Evolutionary conservation across 2,113 vertebrate genomes (phyloP).

Genomic region (Xyrauchen texanus): DNA sequence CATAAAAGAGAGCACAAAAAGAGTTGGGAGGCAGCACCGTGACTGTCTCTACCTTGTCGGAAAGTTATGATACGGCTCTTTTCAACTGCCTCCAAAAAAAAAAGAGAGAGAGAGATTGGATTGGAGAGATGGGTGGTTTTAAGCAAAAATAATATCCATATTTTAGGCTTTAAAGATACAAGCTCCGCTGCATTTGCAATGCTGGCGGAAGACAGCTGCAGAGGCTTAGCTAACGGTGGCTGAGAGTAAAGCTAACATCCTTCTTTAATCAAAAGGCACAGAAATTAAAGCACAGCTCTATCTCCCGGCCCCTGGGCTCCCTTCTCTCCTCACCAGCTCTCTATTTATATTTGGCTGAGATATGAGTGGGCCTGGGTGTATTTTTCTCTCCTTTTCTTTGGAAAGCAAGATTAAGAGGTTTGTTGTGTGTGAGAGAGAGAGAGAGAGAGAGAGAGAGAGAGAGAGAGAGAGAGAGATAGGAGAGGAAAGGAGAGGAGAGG

Average conservation of each 20-base stretch:
- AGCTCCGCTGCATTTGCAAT: constrained; percentile 33
- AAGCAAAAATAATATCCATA: constrained; percentile 31
- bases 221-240: constrained; percentile 34
- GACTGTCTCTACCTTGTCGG: constrained; percentile 40
- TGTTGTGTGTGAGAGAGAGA: not conserved
- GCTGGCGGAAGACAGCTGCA: constrained; percentile 20
- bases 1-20: constrained; percentile 40
- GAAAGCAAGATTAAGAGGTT: constrained; percentile 32
- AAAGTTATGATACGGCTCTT: constrained; percentile 47
- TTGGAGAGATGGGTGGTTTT: constrained; percentile 41
- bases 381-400: constrained; percentile 31
- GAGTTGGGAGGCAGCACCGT: constrained; percentile 26
- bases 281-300: constrained; percentile 34
- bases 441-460: no score
- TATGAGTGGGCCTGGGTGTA: constrained; percentile 34
- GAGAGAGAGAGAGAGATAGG: no score
- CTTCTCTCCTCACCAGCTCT: constrained; percentile 14
- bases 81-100: constrained; percentile 34
- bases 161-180: constrained; percentile 42
- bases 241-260: constrained; percentile 41
- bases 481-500: constrained; percentile 2
- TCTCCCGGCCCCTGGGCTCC: constrained; percentile 21
- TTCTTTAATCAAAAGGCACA: constrained; percentile 40
- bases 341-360: constrained; percentile 34
- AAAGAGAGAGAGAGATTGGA: constrained; percentile 3